Evolutionary conservation across 2,797 vertebrate genomes (phyloP).

Genomic region (Enteromius paludinosus): DNA sequence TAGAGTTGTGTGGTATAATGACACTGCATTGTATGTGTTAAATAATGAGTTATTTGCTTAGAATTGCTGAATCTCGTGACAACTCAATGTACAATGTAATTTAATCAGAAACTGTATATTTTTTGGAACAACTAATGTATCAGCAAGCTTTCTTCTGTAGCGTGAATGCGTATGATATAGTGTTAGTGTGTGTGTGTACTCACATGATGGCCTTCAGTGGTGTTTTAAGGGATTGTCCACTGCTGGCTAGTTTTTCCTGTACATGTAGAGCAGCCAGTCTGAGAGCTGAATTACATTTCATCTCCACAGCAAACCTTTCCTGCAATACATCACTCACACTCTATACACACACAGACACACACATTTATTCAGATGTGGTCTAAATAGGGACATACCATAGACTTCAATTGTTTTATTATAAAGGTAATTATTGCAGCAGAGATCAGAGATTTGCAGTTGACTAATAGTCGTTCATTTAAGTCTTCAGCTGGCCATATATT

Average conservation of each 20-base stretch:
- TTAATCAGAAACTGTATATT: background rate
- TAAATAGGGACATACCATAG: background rate
- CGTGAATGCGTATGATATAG: background rate
- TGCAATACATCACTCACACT: conserved; percentile 95
- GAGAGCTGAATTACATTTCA: conserved; percentile 93
- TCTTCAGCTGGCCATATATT: background rate
- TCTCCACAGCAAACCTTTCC: conserved; percentile 94
- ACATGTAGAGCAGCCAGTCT: conserved; percentile 92
- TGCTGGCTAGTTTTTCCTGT: conserved; percentile 88
- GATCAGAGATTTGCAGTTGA: background rate
- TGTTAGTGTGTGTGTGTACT: conserved; percentile 64
- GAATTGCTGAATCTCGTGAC: background rate
- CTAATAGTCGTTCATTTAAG: background rate
- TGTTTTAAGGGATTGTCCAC: conserved; percentile 90
- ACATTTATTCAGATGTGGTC: conserved; percentile 10
- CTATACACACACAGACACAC: conserved; percentile 70
- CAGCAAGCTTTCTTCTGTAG: background rate
- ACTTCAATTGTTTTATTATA: background rate
- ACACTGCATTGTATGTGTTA: background rate
- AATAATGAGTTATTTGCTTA: background rate
- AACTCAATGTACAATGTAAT: background rate
- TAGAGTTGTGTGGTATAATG: background rate
- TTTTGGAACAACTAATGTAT: too few relatives aligned
- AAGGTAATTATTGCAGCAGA: background rate
- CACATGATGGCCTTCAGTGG: conserved; percentile 93